phyloP scores from a whole-genome alignment of 1,140 invertebrate genomes.

The Cataglyphis hispanica region DNA sequence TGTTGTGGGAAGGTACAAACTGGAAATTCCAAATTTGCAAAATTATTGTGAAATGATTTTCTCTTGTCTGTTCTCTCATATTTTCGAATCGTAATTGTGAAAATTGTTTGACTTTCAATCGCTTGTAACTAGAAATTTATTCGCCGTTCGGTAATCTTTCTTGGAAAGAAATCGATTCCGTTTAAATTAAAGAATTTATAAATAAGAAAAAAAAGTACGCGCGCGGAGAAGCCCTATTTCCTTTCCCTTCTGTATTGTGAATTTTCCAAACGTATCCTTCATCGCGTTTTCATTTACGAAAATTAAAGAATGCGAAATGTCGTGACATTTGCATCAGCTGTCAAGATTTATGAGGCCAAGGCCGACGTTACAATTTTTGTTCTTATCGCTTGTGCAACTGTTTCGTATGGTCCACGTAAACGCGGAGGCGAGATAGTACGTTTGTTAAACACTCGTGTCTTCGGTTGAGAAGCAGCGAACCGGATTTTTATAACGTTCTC shows the following conservation, averaged over 20 bases:
- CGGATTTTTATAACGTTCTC: slow-evolving; percentile 61
- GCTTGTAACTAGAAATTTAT: not conserved
- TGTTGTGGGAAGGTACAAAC: slow-evolving; percentile 47
- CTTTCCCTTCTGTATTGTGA: not conserved
- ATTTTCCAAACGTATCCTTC: not conserved
- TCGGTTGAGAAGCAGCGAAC: slow-evolving; percentile 17
- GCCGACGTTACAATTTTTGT: slow-evolving; percentile 6
- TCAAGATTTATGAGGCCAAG: slow-evolving; percentile 41
- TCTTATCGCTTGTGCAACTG: slow-evolving; percentile 24
- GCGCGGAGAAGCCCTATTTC: not conserved
- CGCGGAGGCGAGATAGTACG: slow-evolving; percentile 12
- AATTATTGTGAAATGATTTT: slow-evolving; percentile 44
- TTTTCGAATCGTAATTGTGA: not conserved
- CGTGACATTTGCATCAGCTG: not conserved
- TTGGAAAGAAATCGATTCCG: not conserved
- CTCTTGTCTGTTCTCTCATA: not conserved
- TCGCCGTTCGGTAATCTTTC: not conserved
- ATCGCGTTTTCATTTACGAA: too few relatives aligned
- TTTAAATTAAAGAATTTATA: not conserved
- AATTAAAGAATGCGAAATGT: not conserved
- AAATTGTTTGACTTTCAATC: not conserved
- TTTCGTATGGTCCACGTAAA: slow-evolving; percentile 31
- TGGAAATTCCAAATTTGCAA: slow-evolving; percentile 74
- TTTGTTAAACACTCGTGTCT: slow-evolving; percentile 32
- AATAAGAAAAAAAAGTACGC: not conserved